Conservation (phyloP, 2,888 invertebrate species). For the Pantelozetes paolii region DNA sequence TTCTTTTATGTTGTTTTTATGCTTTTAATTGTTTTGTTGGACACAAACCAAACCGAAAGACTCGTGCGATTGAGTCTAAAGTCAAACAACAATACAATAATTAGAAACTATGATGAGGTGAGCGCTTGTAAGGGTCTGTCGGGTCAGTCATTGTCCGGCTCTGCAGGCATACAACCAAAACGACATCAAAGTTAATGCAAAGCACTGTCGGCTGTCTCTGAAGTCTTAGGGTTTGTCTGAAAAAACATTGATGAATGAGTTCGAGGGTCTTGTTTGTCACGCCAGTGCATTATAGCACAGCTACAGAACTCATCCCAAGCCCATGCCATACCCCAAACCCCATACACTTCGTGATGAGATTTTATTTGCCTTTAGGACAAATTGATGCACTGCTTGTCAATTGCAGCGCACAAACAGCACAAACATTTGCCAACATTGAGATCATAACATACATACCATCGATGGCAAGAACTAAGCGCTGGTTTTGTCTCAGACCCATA, state of each 20-base stretch:
- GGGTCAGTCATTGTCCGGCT: conserved; percentile 14
- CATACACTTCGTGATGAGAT: conserved; percentile 29
- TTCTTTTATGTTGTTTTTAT: neutral
- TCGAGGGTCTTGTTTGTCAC: conserved; percentile 31
- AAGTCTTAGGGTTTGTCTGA: conserved; percentile 16
- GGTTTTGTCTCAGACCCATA: conserved; percentile 22
- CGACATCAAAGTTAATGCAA: conserved; percentile 17
- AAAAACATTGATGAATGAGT: conserved; percentile 22
- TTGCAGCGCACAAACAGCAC: conserved; percentile 16
- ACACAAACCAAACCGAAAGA: neutral
- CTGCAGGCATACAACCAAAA: conserved; percentile 13
- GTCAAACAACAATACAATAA: neutral
- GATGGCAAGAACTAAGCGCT: neutral
- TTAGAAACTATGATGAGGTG: neutral
- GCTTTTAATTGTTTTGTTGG: neutral
- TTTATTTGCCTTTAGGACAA: conserved; percentile 29
- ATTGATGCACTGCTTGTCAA: conserved; percentile 25
- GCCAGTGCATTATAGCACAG: conserved; percentile 21
- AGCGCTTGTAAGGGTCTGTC: neutral
- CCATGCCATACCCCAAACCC: conserved; percentile 3
- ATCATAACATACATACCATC: neutral
- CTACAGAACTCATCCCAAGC: conserved; percentile 9
- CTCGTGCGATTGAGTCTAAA: conserved; percentile 4
- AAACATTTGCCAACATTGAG: conserved; percentile 13
- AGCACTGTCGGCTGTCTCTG: conserved; percentile 13